Percentiles rank a stretch among this genome's conserved stretches.
These are phyloP conservation scores for Sorex fumeus DNA, from an alignment of 2,113 vertebrate species.

Conservation along the genomic window DNA sequence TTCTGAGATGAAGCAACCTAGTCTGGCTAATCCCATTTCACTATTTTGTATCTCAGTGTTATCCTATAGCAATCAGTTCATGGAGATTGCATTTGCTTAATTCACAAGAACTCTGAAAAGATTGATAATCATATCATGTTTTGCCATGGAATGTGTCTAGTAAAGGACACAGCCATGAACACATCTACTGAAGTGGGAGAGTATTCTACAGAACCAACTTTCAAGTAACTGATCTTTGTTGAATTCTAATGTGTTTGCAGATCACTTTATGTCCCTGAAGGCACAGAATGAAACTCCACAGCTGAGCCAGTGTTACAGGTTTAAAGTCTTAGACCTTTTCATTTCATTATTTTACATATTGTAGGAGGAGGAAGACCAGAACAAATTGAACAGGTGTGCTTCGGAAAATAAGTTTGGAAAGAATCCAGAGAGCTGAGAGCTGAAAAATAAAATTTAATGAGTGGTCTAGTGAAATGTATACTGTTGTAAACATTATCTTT, in stretches of 20 bases:
- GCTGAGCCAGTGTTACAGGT: conserved; percentile 9
- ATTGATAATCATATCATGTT: background rate
- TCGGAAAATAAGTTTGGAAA: conserved; percentile 76
- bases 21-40: conserved; percentile 44
- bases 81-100: conserved; percentile 48
- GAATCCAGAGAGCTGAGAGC: conserved; percentile 59
- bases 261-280: conserved; percentile 60
- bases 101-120: conserved; percentile 56
- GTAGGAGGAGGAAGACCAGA: conserved; percentile 40
- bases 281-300: background rate
- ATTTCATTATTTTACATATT: conserved; percentile 63
- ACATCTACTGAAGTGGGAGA: conserved; percentile 53
- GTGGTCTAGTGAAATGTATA: conserved; percentile 26
- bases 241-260: conserved; percentile 57
- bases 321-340: background rate
- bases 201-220: conserved; percentile 45
- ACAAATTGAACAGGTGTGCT: conserved; percentile 78
- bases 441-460: conserved; percentile 53
- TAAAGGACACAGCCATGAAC: conserved; percentile 51
- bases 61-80: conserved; percentile 24
- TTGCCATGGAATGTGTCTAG: conserved; percentile 52
- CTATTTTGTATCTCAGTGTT: conserved; percentile 26
- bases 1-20: conserved; percentile 33
- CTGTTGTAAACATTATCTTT: conserved; percentile 3
- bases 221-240: conserved; percentile 45